Evolutionary conservation across 2,797 vertebrate species (phyloP).

Genomic region (Rhodeus uyekii): DNA sequence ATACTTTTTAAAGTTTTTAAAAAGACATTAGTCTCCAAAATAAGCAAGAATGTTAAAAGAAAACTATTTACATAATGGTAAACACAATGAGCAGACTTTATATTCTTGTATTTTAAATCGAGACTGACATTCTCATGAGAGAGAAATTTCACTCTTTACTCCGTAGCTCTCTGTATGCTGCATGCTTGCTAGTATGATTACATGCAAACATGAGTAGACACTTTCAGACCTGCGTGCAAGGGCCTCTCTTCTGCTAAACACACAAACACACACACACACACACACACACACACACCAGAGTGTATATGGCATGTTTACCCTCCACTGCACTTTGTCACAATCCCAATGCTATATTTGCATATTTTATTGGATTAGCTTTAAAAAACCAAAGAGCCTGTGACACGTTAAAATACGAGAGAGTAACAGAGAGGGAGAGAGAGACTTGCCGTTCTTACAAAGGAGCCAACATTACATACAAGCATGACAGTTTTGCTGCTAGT

Average conservation of each 20-base stretch:
- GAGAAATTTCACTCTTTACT: no score
- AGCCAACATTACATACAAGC: conserved; percentile 4
- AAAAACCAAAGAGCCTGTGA: conserved; percentile 56
- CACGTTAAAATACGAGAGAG: conserved; percentile 46
- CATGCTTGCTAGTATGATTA: conserved; percentile 2
- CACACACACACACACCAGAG: no score
- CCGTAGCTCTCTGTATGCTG: no score
- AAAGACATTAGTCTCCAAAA: neutral
- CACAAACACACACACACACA: conserved; percentile 18
- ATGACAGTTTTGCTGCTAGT: conserved; percentile 7
- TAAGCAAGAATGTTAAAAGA: neutral
- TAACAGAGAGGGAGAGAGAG: conserved; percentile 11
- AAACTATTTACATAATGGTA: neutral
- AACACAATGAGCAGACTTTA: neutral
- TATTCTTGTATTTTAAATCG: neutral
- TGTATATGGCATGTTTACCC: conserved; percentile 48
- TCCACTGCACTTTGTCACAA: conserved; percentile 48
- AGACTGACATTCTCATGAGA: neutral
- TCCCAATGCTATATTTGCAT: conserved; percentile 62
- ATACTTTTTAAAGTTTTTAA: neutral
- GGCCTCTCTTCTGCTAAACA: neutral
- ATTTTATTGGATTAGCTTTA: conserved; percentile 66
- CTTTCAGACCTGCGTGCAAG: conserved; percentile 9
- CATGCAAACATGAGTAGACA: conserved; percentile 11
- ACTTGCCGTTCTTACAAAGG: neutral